Evolutionary conservation across 2,113 vertebrate genomes (phyloP), one percentile per base, ranked within the genome.

Genomic region (Cavia aperea): DNA sequence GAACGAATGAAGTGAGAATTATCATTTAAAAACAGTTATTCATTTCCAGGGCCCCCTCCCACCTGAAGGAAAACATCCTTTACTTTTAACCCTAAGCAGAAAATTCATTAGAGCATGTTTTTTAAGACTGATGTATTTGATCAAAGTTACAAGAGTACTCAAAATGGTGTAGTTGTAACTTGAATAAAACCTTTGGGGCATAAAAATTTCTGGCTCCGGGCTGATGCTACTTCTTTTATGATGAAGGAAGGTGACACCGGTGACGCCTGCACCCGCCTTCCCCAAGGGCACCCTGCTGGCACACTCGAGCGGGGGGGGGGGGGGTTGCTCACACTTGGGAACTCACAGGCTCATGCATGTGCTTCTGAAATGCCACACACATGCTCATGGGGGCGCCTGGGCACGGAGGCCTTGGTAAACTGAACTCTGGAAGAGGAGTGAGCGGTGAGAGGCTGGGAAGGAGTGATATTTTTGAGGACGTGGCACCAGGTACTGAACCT

Each of bases 121-220:
- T 62, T 77, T 9, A 54, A 43, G 54, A 19, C 54, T 10, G 21
- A 81, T 65, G 31, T 31, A 92, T 86, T 83, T 90, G 19, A 82
- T 60, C 24, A 73, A 90, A 93, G 18, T 65, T 72, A 82, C 36
- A 88, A 51, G 43, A 39, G 19, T n/a, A 87, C 36, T 95, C 39
- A 23, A 88, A 82, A 60, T 60, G 24, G 24, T 14, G 21, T 46
- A 88, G 9, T 72, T 90, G 88, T 7, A 54, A 24, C 21, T 49
- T 78, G 6, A 31, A 10, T 72, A 62, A 43, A 89, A 13, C 4
- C 33, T 81, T 88, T 82, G 5, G 15, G 19, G 60, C 85, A 90
- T 65, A 4, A 7, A 2, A 36, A 46, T 49, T 86, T 86, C 7
- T 24, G n/a, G 43, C 66, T 90, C 58, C n/a, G 73, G 33, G 73